These are phyloP conservation scores for Baronia brevicornis DNA, from an alignment of 2,888 invertebrate genomes.

Conservation along the genomic window DNA sequence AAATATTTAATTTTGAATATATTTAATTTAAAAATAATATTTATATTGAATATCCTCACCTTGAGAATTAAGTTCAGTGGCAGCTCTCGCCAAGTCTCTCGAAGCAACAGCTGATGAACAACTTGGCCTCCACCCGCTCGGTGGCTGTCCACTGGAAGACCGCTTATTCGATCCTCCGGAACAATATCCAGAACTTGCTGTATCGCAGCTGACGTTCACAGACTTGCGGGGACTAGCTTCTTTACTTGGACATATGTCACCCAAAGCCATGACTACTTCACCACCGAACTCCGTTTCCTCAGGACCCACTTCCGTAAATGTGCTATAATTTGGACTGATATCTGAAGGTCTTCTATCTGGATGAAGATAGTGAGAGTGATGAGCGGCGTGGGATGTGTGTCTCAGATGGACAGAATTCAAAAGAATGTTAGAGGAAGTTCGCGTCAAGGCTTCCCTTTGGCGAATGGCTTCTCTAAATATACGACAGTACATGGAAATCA, in stretches of 20 bases:
- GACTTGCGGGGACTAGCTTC: constrained; percentile 70
- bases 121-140: constrained; percentile 75
- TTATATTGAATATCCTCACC: constrained; percentile 63
- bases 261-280: constrained; percentile 56
- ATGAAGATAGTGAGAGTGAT: constrained; percentile 73
- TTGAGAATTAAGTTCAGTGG: constrained; percentile 82
- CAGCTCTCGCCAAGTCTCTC: constrained; percentile 76
- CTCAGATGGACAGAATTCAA: constrained; percentile 90
- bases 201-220: constrained; percentile 68
- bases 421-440: constrained; percentile 91
- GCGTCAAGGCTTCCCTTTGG: constrained; percentile 86
- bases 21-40: background rate
- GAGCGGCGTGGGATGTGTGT: constrained; percentile 82
- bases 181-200: constrained; percentile 67
- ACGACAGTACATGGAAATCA: constrained; percentile 93
- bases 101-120: constrained; percentile 77
- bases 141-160: constrained; percentile 66
- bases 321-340: constrained; percentile 68
- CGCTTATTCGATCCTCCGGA: constrained; percentile 68
- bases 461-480: constrained; percentile 89
- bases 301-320: constrained; percentile 67
- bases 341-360: constrained; percentile 66
- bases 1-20: too few species aligned
- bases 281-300: constrained; percentile 64
- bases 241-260: constrained; percentile 63